A percentile compares a stretch with the other conserved stretches of the same genome.
phyloP scores from a whole-genome alignment of 2,888 invertebrate species.

The Anticlea derivata region DNA sequence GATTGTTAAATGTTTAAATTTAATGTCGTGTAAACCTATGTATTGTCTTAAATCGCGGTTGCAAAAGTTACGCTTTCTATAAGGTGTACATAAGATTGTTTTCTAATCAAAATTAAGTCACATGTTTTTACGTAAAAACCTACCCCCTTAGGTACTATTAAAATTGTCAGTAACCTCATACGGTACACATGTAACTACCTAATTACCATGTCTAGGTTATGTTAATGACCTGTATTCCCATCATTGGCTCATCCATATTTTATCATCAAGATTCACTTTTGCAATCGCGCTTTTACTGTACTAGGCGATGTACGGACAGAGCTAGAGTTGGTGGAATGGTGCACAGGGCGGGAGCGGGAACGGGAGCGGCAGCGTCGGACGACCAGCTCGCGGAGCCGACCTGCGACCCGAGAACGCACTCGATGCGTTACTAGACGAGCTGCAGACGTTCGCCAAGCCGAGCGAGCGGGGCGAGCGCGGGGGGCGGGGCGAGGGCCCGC shows the following conservation, averaged over 20 bases:
- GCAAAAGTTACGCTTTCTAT: slow-evolving; percentile 41
- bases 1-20: slow-evolving; percentile 70
- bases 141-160: background rate
- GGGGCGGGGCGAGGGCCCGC: slow-evolving; percentile 73
- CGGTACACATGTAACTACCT: background rate
- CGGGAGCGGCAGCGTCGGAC: slow-evolving; percentile 58
- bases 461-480: slow-evolving; percentile 52
- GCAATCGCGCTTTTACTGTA: slow-evolving; percentile 66
- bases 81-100: background rate
- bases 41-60: slow-evolving; percentile 65
- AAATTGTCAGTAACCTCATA: too few relatives aligned
- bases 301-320: slow-evolving; percentile 48
- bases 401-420: slow-evolving; percentile 96
- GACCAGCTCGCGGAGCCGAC: slow-evolving; percentile 63
- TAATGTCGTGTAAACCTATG: slow-evolving; percentile 43
- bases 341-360: slow-evolving; percentile 68
- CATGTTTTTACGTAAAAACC: background rate
- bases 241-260: slow-evolving; percentile 3
- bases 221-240: too few relatives aligned
- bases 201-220: too few relatives aligned
- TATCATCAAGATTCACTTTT: slow-evolving; percentile 34
- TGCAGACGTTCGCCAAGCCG: slow-evolving; percentile 94
- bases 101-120: background rate
- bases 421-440: slow-evolving; percentile 97
- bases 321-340: slow-evolving; percentile 73